These are phyloP conservation scores for Gracilinanus agilis DNA, from an alignment of 2,113 vertebrate species.

Conservation along the genomic window DNA sequence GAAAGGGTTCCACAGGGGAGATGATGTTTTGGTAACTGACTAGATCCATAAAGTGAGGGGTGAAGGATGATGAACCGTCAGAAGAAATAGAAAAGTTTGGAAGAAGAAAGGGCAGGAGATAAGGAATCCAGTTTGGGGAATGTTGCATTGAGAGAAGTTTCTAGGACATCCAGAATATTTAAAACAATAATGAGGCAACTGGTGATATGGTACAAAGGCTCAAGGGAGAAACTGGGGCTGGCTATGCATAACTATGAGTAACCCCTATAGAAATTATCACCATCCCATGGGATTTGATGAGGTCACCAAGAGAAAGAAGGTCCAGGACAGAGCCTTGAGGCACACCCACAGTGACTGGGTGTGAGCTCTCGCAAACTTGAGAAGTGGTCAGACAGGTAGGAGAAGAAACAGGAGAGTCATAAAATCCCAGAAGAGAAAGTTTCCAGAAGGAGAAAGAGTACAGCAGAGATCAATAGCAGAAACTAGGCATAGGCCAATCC, in stretches of 20 bases:
- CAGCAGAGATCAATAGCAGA: too few relatives aligned
- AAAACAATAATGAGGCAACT: neutral
- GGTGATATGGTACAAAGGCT: neutral
- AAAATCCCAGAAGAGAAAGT: neutral
- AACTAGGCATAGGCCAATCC: too few relatives aligned
- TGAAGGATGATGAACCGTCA: neutral
- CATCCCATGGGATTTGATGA: neutral
- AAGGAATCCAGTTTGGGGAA: neutral
- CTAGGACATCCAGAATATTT: neutral
- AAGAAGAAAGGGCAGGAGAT: neutral
- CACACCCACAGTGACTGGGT: neutral
- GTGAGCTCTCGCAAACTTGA: neutral
- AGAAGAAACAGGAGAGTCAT: neutral
- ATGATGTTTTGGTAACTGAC: neutral
- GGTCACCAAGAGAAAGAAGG: neutral
- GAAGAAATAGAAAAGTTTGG: neutral
- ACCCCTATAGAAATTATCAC: neutral
- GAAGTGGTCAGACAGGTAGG: neutral
- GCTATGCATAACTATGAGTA: neutral
- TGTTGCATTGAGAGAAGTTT: neutral
- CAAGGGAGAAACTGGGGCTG: neutral
- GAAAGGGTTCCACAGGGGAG: neutral
- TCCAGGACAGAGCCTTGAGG: neutral
- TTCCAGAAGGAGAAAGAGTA: too few relatives aligned
- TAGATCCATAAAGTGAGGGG: neutral